Evolutionary conservation across 1,140 invertebrate genomes (phyloP), one percentile per base, ranked within the genome.

Genomic region (Melipona quadrifasciata): DNA sequence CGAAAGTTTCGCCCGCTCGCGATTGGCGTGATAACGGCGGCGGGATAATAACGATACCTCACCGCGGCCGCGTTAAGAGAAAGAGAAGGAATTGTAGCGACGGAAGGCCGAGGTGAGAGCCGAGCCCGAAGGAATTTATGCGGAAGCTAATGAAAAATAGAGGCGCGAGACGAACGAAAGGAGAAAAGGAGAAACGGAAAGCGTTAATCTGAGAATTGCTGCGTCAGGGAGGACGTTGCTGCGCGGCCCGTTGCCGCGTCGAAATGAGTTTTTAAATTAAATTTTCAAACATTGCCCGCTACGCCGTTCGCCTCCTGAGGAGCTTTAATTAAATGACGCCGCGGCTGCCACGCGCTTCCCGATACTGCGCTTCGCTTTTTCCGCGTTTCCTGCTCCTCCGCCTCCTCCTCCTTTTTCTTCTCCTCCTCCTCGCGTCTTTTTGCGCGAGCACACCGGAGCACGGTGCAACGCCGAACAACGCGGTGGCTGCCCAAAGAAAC

Each of bases 201-300:
- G 68, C 80, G 80, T 61, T 86, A 82, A 86, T 86, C 80, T 74
- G 80, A 61, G 67, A 82, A 70, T 65, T 27, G 57, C 78, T 8
- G 68, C 61, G 55, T 53, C 47, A 11, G 51, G 21, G 65, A 31
- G 39, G 39, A 47, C 39, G 39, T 47, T 47, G 39, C 39, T 47
- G 39, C 27, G 79, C 64, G 31, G 71, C 77, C 61, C 61, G 55
- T 70, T 39, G 64, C 76, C 27, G 71, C 70, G 72, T 86, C 84
- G 79, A 83, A 84, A 89, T 86, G 86, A 89, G 86, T 87, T 89
- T 87, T 87, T 86, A 75, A 89, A 89, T 89, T 80, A 86, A 87
- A 89, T 86, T 84, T 80, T 87, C 80, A 80, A 76, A 80, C 82
- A 34, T 67, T 57, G 71, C 21, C 19, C 70, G 31, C n/a, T 8